A percentile compares a stretch with the other conserved stretches of the same genome.
Conservation (phyloP, 2,888 invertebrate genomes). For the Nomada ferruginata region DNA sequence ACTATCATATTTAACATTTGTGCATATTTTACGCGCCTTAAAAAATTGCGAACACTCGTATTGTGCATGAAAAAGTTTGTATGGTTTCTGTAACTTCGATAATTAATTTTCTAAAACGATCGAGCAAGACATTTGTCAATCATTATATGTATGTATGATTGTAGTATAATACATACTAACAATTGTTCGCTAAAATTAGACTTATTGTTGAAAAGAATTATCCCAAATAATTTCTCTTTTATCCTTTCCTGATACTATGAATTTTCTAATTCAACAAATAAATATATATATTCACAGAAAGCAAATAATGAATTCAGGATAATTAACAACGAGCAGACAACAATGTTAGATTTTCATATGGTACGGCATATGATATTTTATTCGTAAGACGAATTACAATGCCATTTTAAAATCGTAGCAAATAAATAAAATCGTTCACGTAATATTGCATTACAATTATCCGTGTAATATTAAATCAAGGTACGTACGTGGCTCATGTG, state of each 20-base stretch:
- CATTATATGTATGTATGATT: conserved; percentile 26
- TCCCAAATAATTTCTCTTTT: conserved; percentile 44
- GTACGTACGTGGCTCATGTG: conserved; percentile 22
- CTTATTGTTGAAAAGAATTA: conserved; percentile 23
- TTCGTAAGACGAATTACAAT: conserved; percentile 65
- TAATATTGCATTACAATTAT: conserved; percentile 37
- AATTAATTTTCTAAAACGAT: conserved; percentile 13
- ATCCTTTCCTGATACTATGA: conserved; percentile 18
- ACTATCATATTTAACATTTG: conserved; percentile 31
- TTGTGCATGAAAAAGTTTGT: conserved; percentile 13
- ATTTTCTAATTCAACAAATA: conserved; percentile 46
- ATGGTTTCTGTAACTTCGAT: conserved; percentile 8
- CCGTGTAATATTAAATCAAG: conserved; percentile 43
- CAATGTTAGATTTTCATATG: conserved; percentile 2
- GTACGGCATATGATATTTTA: conserved; percentile 54
- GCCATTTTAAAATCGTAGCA: conserved; percentile 45
- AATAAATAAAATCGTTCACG: conserved; percentile 65
- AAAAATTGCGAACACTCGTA: conserved; percentile 26
- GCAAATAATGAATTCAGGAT: background rate
- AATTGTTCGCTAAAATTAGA: conserved; percentile 33
- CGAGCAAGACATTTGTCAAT: conserved; percentile 20
- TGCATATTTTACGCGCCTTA: conserved; percentile 26
- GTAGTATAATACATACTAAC: conserved; percentile 21
- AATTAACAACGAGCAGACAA: conserved; percentile 1
- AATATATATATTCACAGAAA: background rate